Base-by-base conservation (phyloP, 2,888 invertebrate species). In the Papilio gigon region DNA sequence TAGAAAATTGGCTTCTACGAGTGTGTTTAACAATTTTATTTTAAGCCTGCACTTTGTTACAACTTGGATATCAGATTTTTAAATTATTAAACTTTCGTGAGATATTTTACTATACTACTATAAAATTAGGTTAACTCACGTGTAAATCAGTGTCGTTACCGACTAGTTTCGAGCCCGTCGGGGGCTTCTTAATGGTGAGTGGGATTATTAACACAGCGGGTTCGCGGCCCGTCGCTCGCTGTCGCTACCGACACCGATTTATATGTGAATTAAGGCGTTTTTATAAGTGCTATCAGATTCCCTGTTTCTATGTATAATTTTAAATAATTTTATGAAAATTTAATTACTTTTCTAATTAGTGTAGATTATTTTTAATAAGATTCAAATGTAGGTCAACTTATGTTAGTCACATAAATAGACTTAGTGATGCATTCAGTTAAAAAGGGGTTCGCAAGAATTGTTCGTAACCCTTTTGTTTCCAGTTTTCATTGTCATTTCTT, bases 11-110 rank as follows among this genome's bases (percentile, higher is more conserved):
- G 53, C 27, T 56, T 30, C 30, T 56, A 30, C 22, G 30, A 17
- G 30, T 30, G n/a, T n/a, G n/a, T n/a, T n/a, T n/a, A 30, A 56
- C 30, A 56, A 56, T 56, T 56, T 56, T 56, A 56, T 30, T 56
- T 30, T 4, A 8, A 30, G 9, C 53, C 27, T 56, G 8, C 17
- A n/a, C n/a, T n/a, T n/a, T n/a, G n/a, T n/a, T n/a, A n/a, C n/a
- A n/a, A n/a, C n/a, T n/a, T n/a, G n/a, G n/a, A n/a, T n/a, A n/a
- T n/a, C n/a, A n/a, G n/a, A n/a, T n/a, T n/a, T n/a, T n/a, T n/a
- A n/a, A n/a, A n/a, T n/a, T n/a, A n/a, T n/a, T n/a, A n/a, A n/a
- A n/a, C n/a, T n/a, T n/a, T n/a, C n/a, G n/a, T n/a, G n/a, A n/a
- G n/a, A n/a, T n/a, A n/a, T n/a, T n/a, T n/a, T n/a, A n/a, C n/a